phyloP scores from a whole-genome alignment of 2,797 vertebrate species.

The Hyperoplus immaculatus region DNA sequence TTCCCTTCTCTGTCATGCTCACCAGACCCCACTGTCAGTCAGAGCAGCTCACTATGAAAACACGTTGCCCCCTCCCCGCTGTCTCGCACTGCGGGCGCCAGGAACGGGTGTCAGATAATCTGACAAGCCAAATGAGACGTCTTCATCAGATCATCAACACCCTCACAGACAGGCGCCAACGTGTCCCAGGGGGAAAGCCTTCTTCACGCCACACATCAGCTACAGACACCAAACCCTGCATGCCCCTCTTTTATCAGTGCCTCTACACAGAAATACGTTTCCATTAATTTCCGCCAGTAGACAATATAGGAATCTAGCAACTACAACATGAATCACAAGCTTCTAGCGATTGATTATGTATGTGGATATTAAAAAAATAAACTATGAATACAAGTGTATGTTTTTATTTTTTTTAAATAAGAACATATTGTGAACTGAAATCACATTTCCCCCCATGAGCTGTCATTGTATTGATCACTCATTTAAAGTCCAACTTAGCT shows the following conservation, averaged over 20 bases:
- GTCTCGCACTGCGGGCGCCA: constrained; percentile 61
- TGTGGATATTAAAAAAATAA: not conserved
- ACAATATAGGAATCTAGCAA: constrained; percentile 2
- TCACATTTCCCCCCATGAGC: not conserved
- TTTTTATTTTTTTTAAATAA: not conserved
- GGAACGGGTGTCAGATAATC: constrained; percentile 76
- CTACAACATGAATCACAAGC: constrained; percentile 4
- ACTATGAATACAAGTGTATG: not conserved
- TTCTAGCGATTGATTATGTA: not conserved
- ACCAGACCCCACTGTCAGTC: constrained; percentile 77
- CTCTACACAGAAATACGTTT: constrained; percentile 13
- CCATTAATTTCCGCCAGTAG: constrained; percentile 15
- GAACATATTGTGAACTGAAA: not conserved
- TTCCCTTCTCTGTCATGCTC: constrained; percentile 70
- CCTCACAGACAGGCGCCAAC: constrained; percentile 68
- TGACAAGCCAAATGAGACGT: constrained; percentile 79
- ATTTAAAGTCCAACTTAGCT: not conserved
- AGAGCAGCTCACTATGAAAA: constrained; percentile 59
- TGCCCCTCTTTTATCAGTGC: constrained; percentile 38
- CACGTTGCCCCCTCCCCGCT: constrained; percentile 56
- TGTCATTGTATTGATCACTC: not conserved
- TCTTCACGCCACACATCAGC: constrained; percentile 46
- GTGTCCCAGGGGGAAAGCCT: constrained; percentile 61
- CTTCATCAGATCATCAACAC: constrained; percentile 83
- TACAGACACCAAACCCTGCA: constrained; percentile 36